These are phyloP conservation scores for Sterrhoptilus dennistouni DNA, from an alignment of 2,113 vertebrate genomes.

Conservation along the genomic window DNA sequence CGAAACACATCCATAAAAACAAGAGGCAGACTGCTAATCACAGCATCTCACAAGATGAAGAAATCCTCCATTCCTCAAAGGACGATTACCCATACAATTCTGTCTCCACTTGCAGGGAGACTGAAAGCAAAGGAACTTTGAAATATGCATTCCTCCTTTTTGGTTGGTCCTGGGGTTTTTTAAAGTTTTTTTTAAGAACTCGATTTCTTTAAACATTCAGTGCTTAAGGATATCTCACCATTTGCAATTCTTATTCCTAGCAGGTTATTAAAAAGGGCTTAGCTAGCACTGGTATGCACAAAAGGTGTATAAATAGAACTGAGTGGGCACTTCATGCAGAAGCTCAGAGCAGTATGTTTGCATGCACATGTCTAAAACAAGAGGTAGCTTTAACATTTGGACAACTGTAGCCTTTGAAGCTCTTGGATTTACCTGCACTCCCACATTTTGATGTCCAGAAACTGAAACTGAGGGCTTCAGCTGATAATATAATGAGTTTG, in stretches of 20 bases:
- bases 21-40: neutral
- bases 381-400: neutral
- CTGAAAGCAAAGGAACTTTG: neutral
- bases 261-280: neutral
- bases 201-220: neutral
- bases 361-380: neutral
- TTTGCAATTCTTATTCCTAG: neutral
- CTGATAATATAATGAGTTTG: neutral
- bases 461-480: neutral
- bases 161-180: neutral
- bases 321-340: neutral
- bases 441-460: neutral
- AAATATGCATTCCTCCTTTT: neutral
- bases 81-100: neutral
- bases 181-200: neutral
- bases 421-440: neutral
- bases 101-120: neutral
- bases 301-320: neutral
- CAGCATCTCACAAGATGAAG: neutral
- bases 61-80: neutral
- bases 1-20: neutral
- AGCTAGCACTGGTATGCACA: neutral
- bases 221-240: neutral
- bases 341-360: neutral
- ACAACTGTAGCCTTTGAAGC: neutral